A percentile compares a stretch with the other conserved stretches of the same genome.
Evolutionary conservation across 2,797 vertebrate species (phyloP).

Genomic region (Telmatherina bonti): DNA sequence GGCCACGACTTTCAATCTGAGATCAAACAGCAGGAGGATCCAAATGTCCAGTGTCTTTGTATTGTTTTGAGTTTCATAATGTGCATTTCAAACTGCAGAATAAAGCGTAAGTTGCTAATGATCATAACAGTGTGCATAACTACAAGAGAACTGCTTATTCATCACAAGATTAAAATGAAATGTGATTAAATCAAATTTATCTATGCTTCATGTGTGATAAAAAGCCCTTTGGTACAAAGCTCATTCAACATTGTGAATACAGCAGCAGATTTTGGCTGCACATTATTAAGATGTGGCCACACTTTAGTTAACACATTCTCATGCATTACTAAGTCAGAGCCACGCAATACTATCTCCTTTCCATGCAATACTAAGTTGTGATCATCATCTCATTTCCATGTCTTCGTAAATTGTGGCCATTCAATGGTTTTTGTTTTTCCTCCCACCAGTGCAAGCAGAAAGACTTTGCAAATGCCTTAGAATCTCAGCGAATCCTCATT

Average conservation of each 20-base stretch:
- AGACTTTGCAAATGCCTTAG: neutral
- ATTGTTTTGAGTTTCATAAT: neutral
- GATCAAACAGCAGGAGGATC: neutral
- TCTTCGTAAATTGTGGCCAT: neutral
- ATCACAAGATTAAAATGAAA: slow-evolving; percentile 1
- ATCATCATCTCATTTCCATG: neutral
- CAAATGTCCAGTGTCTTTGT: neutral
- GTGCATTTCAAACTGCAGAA: neutral
- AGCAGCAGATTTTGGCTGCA: neutral
- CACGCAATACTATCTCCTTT: neutral
- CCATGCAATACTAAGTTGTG: neutral
- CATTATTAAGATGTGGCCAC: neutral
- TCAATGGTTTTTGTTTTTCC: neutral
- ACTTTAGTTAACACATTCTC: slow-evolving; percentile 2
- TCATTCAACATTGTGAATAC: neutral
- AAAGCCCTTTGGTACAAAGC: neutral
- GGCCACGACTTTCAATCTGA: neutral
- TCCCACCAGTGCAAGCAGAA: neutral
- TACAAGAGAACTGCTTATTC: neutral
- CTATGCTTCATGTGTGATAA: neutral
- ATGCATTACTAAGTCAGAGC: slow-evolving; percentile 1
- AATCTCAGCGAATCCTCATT: neutral
- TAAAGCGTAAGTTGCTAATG: neutral
- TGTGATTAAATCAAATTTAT: neutral
- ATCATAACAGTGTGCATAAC: neutral